Conservation (phyloP, 1,140 invertebrate genomes). For the Cyclargus thomasi region DNA sequence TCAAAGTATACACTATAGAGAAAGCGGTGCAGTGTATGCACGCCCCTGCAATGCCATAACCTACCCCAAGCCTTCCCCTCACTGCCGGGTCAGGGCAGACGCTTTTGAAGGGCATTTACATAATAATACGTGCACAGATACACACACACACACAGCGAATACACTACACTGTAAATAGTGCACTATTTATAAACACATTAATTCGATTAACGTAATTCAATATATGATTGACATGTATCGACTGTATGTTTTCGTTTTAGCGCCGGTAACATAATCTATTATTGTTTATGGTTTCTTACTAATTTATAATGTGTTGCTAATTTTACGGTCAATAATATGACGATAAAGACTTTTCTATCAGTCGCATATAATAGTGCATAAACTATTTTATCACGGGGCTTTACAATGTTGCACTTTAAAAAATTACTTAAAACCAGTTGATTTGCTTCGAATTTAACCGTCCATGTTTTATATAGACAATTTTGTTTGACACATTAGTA, state of each 20-base stretch:
- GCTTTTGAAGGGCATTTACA: slow-evolving; percentile 64
- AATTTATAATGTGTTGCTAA: neutral
- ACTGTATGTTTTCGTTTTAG: slow-evolving; percentile 22
- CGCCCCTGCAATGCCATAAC: slow-evolving; percentile 68
- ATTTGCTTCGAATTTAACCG: too few species aligned
- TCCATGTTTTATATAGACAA: too few species aligned
- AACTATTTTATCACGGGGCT: too few species aligned
- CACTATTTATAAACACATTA: slow-evolving; percentile 30
- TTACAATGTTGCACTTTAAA: too few species aligned
- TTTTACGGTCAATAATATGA: neutral
- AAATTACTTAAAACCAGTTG: too few species aligned
- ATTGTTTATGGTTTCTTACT: neutral
- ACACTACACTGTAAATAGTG: neutral
- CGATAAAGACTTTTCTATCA: too few species aligned
- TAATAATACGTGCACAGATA: slow-evolving; percentile 55
- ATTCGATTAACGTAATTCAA: slow-evolving; percentile 28
- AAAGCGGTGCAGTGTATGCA: slow-evolving; percentile 53
- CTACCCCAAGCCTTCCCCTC: slow-evolving; percentile 65
- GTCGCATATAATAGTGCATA: too few species aligned
- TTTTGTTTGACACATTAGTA: too few species aligned
- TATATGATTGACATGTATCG: slow-evolving; percentile 25
- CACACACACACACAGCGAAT: neutral
- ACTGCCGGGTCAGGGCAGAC: slow-evolving; percentile 60
- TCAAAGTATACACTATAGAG: slow-evolving; percentile 52
- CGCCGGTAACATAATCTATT: neutral